phyloP scores from a whole-genome alignment of 2,888 invertebrate genomes.

The Drosophila atripex region DNA sequence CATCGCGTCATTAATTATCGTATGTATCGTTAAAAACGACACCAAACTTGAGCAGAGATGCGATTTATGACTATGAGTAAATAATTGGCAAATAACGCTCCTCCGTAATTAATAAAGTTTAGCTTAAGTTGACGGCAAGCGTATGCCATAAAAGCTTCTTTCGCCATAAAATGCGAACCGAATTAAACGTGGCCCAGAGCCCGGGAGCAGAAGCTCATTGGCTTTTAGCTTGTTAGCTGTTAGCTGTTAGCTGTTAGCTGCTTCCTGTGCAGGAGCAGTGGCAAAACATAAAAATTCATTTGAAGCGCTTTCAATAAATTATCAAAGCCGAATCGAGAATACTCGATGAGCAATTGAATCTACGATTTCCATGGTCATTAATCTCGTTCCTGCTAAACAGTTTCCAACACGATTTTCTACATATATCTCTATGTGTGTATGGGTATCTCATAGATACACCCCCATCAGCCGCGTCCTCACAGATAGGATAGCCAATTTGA shows the following conservation, averaged over 20 bases:
- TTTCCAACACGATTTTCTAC: conserved; percentile 37
- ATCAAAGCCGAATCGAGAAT: conserved; percentile 69
- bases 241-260: no score
- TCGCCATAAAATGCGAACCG: conserved; percentile 58
- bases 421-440: background rate
- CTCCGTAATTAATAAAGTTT: conserved; percentile 74
- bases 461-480: background rate
- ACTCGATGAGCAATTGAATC: conserved; percentile 64
- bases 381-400: conserved; percentile 52
- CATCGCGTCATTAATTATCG: conserved; percentile 22
- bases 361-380: conserved; percentile 71
- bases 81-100: conserved; percentile 56
- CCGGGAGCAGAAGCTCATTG: background rate
- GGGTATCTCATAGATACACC: background rate
- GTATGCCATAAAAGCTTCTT: conserved; percentile 56
- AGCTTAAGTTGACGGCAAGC: conserved; percentile 60
- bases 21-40: conserved; percentile 11
- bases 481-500: conserved; percentile 57
- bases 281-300: conserved; percentile 69
- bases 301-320: conserved; percentile 73
- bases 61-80: conserved; percentile 42
- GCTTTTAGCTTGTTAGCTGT: no score
- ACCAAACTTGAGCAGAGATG: background rate
- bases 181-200: background rate
- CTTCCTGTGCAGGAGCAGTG: conserved; percentile 13